A percentile compares a stretch with the other conserved stretches of the same genome.
These are phyloP conservation scores for Cephus rjabovi DNA, from an alignment of 2,888 invertebrate genomes.

Conservation along the genomic window DNA sequence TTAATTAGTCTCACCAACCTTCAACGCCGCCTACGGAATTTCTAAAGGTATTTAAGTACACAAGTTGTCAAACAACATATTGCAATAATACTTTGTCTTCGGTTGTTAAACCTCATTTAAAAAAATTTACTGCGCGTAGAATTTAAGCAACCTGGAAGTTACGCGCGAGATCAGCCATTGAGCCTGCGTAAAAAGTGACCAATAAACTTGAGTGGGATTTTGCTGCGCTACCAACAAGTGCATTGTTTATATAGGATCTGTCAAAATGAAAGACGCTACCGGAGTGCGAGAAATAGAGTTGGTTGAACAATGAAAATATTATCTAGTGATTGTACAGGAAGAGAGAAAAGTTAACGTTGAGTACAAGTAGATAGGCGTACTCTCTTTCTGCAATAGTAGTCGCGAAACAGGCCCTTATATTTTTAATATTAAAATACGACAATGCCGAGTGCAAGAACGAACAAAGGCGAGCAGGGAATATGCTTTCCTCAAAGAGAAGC, in stretches of 20 bases:
- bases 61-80: not conserved
- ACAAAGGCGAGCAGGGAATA: conserved; percentile 47
- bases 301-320: not conserved
- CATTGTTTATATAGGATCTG: conserved; percentile 24
- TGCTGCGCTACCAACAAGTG: conserved; percentile 9
- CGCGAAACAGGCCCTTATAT: not conserved
- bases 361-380: not conserved
- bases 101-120: no score
- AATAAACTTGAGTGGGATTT: not conserved
- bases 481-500: conserved; percentile 49
- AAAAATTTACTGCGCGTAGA: not conserved
- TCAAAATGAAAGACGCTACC: not conserved
- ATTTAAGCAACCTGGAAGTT: not conserved
- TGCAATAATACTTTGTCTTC: not conserved
- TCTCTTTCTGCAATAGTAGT: not conserved
- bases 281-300: not conserved
- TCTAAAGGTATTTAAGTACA: not conserved
- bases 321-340: not conserved
- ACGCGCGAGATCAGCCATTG: not conserved
- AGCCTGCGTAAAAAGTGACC: not conserved
- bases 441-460: conserved; percentile 30
- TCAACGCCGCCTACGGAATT: not conserved
- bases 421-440: conserved; percentile 6
- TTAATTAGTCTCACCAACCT: not conserved
- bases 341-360: not conserved